These are phyloP conservation scores for Clarias pachynema DNA, from an alignment of 2,797 vertebrate species.

Conservation along the genomic window DNA sequence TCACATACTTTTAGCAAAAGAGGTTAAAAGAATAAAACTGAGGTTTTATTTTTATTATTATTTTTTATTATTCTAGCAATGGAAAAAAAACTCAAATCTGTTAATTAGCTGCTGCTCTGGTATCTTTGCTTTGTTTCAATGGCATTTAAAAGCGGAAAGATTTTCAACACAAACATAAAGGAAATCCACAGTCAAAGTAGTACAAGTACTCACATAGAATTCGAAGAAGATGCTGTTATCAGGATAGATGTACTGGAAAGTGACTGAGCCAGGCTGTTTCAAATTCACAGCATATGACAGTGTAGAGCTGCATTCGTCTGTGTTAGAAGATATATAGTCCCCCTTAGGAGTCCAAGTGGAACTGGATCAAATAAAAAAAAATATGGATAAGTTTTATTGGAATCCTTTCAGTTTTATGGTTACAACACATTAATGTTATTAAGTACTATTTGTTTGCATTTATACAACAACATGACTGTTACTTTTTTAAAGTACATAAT, in stretches of 20 bases:
- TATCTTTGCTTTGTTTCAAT: background rate
- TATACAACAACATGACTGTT: background rate
- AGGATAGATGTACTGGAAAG: slow-evolving; percentile 91
- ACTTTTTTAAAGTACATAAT: background rate
- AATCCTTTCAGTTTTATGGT: background rate
- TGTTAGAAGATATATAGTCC: slow-evolving; percentile 89
- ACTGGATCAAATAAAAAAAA: slow-evolving; percentile 65
- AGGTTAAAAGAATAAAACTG: too few relatives aligned
- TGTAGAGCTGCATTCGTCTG: slow-evolving; percentile 90
- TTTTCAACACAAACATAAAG: background rate
- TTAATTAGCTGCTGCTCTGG: background rate
- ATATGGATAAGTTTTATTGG: background rate
- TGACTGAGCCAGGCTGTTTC: slow-evolving; percentile 86
- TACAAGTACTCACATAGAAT: slow-evolving; percentile 86
- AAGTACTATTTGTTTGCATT: background rate
- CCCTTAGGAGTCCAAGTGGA: slow-evolving; percentile 88
- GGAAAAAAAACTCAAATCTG: background rate
- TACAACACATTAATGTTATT: background rate
- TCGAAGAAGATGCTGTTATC: slow-evolving; percentile 91
- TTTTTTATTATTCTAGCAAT: background rate
- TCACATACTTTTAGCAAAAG: background rate
- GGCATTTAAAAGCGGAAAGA: background rate
- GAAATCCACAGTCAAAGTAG: background rate
- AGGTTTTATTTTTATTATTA: too few relatives aligned
- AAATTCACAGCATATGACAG: slow-evolving; percentile 90